Base-by-base conservation (phyloP, 1,140 invertebrate species). In the Notospermus geniculatus region DNA sequence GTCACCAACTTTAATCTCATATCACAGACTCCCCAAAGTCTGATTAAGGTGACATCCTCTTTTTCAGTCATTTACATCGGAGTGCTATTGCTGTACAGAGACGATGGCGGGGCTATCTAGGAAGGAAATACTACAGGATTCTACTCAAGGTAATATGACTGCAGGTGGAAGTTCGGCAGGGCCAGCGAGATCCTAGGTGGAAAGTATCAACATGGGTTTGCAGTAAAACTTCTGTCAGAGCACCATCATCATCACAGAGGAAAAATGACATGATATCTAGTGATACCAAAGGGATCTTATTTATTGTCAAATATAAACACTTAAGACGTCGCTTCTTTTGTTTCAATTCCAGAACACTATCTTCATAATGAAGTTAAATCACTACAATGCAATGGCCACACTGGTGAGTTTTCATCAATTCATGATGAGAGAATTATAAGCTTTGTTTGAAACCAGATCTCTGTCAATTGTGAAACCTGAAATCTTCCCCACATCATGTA, bases 61-160 rank as follows among this genome's bases (percentile, higher is more conserved):
- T 50, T 63, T 71, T 23, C 62, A 82, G 78, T 58, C 63, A 75
- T 64, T 63, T 81, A 50, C 74, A 75, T 55, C 59, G 64, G 25
- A 69, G 72, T 71, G 79, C 79, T 17, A 72, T 60, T 46, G 59
- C 54, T 7, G 71, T 82, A 54, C 80, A 82, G 60, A 79, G 63
- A 68, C 27, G 50, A 57, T 82, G 76, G 76, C 64, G 77, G 63
- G 79, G 77, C 1, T 76, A 67, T 65, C 55, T 76, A 23, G 79
- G 75, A 17, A 63, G 79, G 55, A 68, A 69, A 53, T 67, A 57
- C 41, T 79, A 65, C 66, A 73, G 78, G 67, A 53, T 70, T 27
- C 62, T 72, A 55, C 68, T 79, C 0, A 77, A 74, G 66, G 78
- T 80, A 62, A 58, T 23, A 54, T 46, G 19, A n/a, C 5, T 1